Percentiles rank a stretch among this genome's conserved stretches.
These are phyloP conservation scores for Hyperoplus lanceolatus DNA, from an alignment of 2,797 vertebrate genomes.

Conservation along the genomic window DNA sequence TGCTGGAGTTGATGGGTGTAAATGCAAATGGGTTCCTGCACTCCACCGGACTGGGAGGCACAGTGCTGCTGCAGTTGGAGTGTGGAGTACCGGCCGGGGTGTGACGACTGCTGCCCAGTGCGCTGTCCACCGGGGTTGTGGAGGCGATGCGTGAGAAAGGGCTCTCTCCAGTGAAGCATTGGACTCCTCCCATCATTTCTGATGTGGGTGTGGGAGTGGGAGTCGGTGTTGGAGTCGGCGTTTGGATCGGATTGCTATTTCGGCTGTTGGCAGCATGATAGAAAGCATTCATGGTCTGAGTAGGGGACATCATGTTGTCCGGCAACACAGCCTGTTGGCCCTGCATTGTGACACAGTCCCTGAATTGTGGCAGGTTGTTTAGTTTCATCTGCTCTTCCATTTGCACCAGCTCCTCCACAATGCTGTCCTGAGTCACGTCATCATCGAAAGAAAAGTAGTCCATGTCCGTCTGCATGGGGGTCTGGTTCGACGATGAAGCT, in stretches of 20 bases:
- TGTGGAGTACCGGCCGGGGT: constrained; percentile 95
- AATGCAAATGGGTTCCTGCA: constrained; percentile 98
- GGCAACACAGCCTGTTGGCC: constrained; percentile 83
- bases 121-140: constrained; percentile 95
- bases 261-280: constrained; percentile 89
- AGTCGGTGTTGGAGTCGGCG: constrained; percentile 90
- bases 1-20: constrained; percentile 96
- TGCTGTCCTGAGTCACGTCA: constrained; percentile 98
- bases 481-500: constrained; percentile 86
- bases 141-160: constrained; percentile 92
- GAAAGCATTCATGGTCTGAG: constrained; percentile 85
- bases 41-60: constrained; percentile 97
- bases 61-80: constrained; percentile 96
- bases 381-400: constrained; percentile 99
- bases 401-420: constrained; percentile 98
- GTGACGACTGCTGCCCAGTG: constrained; percentile 94
- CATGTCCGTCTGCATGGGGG: constrained; percentile 88
- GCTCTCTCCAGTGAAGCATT: constrained; percentile 91
- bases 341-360: constrained; percentile 86
- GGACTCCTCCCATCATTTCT: constrained; percentile 90
- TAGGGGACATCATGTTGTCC: constrained; percentile 83
- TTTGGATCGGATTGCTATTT: constrained; percentile 88
- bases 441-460: constrained; percentile 96
- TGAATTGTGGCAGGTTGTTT: constrained; percentile 88
- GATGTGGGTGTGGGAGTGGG: constrained; percentile 92